phyloP scores from a whole-genome alignment of 2,888 invertebrate genomes.

The Nomada lathburiana region DNA sequence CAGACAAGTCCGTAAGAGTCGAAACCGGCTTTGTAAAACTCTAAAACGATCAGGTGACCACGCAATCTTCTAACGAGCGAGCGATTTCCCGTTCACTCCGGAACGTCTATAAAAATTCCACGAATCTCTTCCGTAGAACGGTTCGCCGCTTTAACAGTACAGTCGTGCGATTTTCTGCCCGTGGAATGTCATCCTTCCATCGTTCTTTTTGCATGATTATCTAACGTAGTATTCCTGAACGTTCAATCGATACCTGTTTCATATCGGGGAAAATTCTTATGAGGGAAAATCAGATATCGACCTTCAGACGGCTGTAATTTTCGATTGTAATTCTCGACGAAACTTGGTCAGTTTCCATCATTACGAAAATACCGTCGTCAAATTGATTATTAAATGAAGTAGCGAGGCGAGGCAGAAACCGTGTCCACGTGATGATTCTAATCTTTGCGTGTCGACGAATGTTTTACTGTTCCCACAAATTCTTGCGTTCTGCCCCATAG shows the following conservation, averaged over 20 bases:
- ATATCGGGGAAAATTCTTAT: too few species aligned
- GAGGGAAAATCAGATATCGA: slow-evolving; percentile 10
- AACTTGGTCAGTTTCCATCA: background rate
- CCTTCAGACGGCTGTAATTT: slow-evolving; percentile 21
- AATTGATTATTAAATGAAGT: too few species aligned
- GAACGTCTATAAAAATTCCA: slow-evolving; percentile 15
- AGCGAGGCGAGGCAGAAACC: background rate
- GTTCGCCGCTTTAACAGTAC: background rate
- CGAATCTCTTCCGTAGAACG: slow-evolving; percentile 2
- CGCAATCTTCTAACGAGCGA: slow-evolving; percentile 22
- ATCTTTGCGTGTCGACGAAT: background rate
- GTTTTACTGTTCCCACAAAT: background rate
- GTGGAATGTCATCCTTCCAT: background rate
- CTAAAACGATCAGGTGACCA: slow-evolving; percentile 42
- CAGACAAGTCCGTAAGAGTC: slow-evolving; percentile 17
- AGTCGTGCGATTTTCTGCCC: slow-evolving; percentile 17
- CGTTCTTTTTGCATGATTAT: slow-evolving; percentile 3
- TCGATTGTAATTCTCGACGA: too few species aligned
- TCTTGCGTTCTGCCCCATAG: background rate
- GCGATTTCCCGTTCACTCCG: background rate
- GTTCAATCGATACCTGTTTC: background rate
- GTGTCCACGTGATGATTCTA: background rate
- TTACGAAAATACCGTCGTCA: background rate
- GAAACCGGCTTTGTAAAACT: slow-evolving; percentile 13
- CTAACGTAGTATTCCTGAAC: background rate